These are phyloP conservation scores for Podocnemis expansa DNA, from an alignment of 2,113 vertebrate genomes.

Conservation along the genomic window DNA sequence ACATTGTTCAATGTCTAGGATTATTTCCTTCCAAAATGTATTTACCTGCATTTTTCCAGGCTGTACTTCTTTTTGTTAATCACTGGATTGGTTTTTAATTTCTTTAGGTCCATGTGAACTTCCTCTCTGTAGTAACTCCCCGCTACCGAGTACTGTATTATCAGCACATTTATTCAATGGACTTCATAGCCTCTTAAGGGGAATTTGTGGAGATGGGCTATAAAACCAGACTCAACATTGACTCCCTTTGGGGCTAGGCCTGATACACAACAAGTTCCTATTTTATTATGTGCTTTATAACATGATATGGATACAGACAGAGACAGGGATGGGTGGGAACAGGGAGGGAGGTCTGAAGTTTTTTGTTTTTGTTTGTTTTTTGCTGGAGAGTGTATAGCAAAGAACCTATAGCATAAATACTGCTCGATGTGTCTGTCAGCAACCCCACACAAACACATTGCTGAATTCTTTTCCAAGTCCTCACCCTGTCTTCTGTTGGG, in stretches of 20 bases:
- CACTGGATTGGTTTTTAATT: constrained; percentile 66
- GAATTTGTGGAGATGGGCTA: constrained; percentile 19
- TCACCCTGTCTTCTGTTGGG: neutral
- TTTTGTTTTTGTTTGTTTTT: neutral
- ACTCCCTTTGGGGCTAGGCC: neutral
- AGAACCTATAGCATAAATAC: neutral
- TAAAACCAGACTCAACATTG: rapidly evolving
- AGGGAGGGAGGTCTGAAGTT: too few species aligned
- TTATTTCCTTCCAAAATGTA: constrained; percentile 55
- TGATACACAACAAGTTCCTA: rapidly evolving
- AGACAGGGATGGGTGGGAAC: neutral
- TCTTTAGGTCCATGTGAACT: constrained; percentile 59
- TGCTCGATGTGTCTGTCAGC: neutral
- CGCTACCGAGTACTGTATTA: constrained; percentile 32
- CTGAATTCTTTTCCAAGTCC: neutral
- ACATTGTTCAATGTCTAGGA: constrained; percentile 64
- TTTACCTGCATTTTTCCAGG: constrained; percentile 62
- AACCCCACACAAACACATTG: too few species aligned
- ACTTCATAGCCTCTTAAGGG: constrained; percentile 16
- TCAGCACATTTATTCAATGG: constrained; percentile 15
- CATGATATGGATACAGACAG: neutral
- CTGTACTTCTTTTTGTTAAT: constrained; percentile 70
- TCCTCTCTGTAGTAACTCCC: constrained; percentile 50
- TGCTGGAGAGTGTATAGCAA: neutral
- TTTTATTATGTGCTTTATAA: neutral